Conservation (phyloP, 37 sponge, comb jelly and placozoan species). For the Spongia lamella region DNA sequence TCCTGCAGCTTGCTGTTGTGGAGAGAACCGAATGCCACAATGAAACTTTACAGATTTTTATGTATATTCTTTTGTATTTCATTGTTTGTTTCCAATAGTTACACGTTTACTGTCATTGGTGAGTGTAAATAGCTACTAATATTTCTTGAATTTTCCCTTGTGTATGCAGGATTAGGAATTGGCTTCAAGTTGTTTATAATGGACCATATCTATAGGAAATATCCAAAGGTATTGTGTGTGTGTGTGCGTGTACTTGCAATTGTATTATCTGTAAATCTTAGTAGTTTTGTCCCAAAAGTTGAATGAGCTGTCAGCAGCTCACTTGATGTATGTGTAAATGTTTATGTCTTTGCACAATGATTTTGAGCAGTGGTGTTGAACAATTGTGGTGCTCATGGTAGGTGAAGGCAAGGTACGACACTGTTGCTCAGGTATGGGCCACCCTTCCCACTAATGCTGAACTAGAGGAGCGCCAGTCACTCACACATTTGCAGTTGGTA, state of each 20-base stretch:
- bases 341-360: neutral
- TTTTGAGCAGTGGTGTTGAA: neutral
- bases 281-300: no score
- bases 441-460: conserved; percentile 74
- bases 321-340: no score
- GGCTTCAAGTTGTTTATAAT: conserved; percentile 82
- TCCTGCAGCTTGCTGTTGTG: conserved; percentile 58
- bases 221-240: conserved; percentile 67
- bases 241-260: conserved; percentile 2
- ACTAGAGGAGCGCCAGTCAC: conserved; percentile 41
- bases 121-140: neutral
- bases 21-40: conserved; percentile 69
- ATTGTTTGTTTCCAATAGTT: conserved; percentile 51
- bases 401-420: conserved; percentile 81
- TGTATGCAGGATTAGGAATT: conserved; percentile 40
- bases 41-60: conserved; percentile 50
- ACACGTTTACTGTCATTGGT: conserved; percentile 50
- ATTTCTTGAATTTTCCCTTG: neutral
- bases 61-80: conserved; percentile 48
- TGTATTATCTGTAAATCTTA: no score
- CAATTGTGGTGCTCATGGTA: neutral
- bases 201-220: conserved; percentile 75
- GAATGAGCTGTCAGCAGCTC: no score
- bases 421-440: conserved; percentile 61
- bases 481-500: conserved; percentile 53